Conservation (phyloP, 2,888 invertebrate species). For the Ennomos quercinarius region DNA sequence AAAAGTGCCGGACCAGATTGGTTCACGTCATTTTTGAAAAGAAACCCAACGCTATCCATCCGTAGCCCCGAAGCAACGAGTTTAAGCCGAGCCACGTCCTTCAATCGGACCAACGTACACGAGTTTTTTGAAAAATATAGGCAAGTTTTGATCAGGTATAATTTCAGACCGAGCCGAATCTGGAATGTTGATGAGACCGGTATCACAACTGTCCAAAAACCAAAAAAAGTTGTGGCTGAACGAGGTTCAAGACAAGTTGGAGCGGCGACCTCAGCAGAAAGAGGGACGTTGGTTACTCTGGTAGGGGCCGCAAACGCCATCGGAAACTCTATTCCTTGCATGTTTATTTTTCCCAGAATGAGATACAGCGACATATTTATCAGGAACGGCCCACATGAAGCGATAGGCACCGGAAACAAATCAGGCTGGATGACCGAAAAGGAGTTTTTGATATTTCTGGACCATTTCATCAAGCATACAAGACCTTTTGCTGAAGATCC, state of each 20-base stretch:
- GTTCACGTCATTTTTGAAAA: no score
- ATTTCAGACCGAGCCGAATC: neutral
- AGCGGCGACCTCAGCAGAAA: neutral
- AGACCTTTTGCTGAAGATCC: slow-evolving; percentile 9
- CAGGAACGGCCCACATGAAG: slow-evolving; percentile 3
- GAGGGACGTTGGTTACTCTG: slow-evolving; percentile 1
- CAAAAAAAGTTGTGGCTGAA: slow-evolving; percentile 2
- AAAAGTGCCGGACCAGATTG: no score
- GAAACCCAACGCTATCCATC: no score
- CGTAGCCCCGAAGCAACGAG: no score
- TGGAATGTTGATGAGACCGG: slow-evolving; percentile 1
- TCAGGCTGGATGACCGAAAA: slow-evolving; percentile 10
- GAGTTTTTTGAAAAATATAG: neutral
- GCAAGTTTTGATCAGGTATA: neutral
- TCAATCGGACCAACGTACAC: no score
- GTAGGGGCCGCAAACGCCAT: slow-evolving; percentile 4
- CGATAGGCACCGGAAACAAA: slow-evolving; percentile 9
- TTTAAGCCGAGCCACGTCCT: no score
- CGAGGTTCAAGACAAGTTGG: neutral
- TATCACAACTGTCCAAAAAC: neutral
- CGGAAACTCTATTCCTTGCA: slow-evolving; percentile 3
- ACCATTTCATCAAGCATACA: neutral
- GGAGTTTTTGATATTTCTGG: slow-evolving; percentile 9
- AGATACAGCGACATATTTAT: slow-evolving; percentile 6
- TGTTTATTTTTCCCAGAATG: slow-evolving; percentile 7